Evolutionary conservation across 2,113 vertebrate species (phyloP).

Genomic region (Vireo altiloquus): DNA sequence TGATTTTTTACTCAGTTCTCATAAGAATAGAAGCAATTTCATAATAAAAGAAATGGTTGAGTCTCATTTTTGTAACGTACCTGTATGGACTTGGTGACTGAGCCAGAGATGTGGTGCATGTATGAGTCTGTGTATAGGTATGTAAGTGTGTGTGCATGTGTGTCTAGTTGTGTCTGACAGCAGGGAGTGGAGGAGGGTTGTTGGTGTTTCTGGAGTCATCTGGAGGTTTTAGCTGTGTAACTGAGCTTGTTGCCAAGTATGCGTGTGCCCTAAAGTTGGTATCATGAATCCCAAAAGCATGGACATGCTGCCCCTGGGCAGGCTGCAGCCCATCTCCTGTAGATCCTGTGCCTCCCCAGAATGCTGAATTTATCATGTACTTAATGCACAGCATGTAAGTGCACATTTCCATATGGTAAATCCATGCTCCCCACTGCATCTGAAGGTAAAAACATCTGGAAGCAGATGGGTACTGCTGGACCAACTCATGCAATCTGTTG

Average conservation of each 20-base stretch:
- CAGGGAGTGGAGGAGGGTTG: neutral
- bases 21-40: neutral
- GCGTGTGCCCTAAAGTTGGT: fast-evolving
- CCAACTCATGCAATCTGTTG: neutral
- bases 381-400: neutral
- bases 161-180: neutral
- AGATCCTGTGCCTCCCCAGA: neutral
- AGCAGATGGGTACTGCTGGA: neutral
- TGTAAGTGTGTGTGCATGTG: fast-evolving
- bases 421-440: neutral
- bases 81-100: neutral
- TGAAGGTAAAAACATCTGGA: neutral
- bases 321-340: neutral
- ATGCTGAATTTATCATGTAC: neutral
- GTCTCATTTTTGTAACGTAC: neutral
- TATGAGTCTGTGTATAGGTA: fast-evolving
- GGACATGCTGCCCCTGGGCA: neutral
- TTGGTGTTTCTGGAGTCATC: neutral
- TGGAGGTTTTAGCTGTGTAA: neutral
- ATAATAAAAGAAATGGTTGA: neutral
- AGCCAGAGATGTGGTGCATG: neutral
- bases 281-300: neutral
- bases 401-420: neutral
- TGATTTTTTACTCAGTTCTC: neutral
- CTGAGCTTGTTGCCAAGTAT: neutral